Evolutionary conservation across 2,113 vertebrate species (phyloP).

Genomic region (Crotalus horridus): DNA sequence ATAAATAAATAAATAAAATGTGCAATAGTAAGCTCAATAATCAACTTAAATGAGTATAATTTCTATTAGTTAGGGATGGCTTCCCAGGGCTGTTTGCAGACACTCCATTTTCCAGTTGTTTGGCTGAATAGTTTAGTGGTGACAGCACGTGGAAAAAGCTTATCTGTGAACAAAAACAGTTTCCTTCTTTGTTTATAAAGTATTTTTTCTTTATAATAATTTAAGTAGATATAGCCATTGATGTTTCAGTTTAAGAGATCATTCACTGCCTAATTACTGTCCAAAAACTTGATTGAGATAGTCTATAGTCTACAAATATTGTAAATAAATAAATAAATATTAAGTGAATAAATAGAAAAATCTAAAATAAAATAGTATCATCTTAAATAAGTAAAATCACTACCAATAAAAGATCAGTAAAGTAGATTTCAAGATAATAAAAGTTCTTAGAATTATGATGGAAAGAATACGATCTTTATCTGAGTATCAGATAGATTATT

Average conservation of each 20-base stretch:
- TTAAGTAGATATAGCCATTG: neutral
- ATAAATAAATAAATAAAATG: conserved; percentile 1
- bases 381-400: neutral
- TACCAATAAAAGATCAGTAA: neutral
- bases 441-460: neutral
- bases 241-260: neutral
- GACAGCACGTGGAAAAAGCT: neutral
- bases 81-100: neutral
- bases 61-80: conserved; percentile 1
- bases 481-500: neutral
- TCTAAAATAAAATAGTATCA: neutral
- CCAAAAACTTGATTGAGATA: neutral
- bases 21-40: neutral
- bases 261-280: neutral
- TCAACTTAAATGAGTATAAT: neutral
- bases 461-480: neutral
- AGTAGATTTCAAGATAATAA: neutral
- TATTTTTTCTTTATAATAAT: neutral
- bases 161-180: neutral
- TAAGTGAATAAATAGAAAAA: neutral
- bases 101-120: neutral
- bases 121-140: neutral
- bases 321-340: neutral
- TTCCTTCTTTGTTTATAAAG: neutral
- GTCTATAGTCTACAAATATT: neutral